A percentile compares a stretch with the other conserved stretches of the same genome.
These are phyloP conservation scores for Ormyrus rosae DNA, from an alignment of 2,888 invertebrate species.

Conservation along the genomic window DNA sequence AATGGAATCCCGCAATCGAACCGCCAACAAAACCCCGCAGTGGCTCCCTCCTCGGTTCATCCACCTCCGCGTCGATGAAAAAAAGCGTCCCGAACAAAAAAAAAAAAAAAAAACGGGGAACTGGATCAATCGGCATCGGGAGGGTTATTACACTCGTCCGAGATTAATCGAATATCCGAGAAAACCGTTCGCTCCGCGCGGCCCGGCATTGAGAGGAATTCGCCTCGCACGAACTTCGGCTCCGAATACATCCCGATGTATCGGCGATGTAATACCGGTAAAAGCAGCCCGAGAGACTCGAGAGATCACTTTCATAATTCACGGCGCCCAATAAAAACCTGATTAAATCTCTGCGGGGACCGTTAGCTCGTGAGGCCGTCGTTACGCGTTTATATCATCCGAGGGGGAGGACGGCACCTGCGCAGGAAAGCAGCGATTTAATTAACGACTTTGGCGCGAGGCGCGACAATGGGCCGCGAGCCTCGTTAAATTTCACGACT, in stretches of 20 bases:
- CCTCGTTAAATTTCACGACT: too few species aligned
- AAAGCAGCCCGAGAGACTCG: neutral
- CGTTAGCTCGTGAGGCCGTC: too few species aligned
- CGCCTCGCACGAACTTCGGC: constrained; percentile 2
- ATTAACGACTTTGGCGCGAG: too few species aligned
- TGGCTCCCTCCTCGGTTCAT: too few species aligned
- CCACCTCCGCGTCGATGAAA: too few species aligned
- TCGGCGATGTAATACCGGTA: neutral
- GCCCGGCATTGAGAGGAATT: constrained; percentile 26
- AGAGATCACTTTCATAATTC: neutral
- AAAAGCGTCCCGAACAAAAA: too few species aligned
- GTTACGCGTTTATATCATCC: too few species aligned
- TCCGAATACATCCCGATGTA: neutral
- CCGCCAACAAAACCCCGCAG: too few species aligned
- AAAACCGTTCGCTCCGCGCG: constrained; percentile 1
- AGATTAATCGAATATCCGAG: constrained; percentile 7
- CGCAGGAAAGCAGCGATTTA: too few species aligned
- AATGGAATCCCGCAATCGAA: too few species aligned
- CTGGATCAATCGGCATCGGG: neutral
- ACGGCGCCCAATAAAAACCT: neutral
- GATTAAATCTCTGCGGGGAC: neutral
- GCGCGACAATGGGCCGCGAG: too few species aligned
- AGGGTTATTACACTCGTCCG: constrained; percentile 22
- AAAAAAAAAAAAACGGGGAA: neutral
- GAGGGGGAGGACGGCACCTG: too few species aligned